Evolutionary conservation across 2,888 invertebrate species (phyloP).

Genomic region (Neuroscelio doddi): DNA sequence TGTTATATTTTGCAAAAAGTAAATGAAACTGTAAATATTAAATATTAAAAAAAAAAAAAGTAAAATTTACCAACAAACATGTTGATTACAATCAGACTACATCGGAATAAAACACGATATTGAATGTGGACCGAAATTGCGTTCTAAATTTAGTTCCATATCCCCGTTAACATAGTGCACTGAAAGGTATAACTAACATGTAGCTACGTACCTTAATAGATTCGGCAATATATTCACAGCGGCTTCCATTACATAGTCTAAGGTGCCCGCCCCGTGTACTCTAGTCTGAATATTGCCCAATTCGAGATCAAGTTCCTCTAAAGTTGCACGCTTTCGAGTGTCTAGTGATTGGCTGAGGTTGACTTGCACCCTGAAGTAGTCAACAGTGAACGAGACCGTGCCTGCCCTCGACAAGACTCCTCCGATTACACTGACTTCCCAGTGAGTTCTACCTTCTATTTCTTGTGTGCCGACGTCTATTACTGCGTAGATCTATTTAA

Average conservation of each 20-base stretch:
- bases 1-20: too few relatives aligned
- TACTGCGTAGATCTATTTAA: slow-evolving; percentile 74
- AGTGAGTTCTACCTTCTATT: slow-evolving; percentile 83
- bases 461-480: slow-evolving; percentile 87
- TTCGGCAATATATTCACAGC: slow-evolving; percentile 88
- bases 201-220: slow-evolving; percentile 76
- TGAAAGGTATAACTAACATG: not conserved
- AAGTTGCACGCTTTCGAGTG: slow-evolving; percentile 80
- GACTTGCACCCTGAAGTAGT: slow-evolving; percentile 82
- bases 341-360: slow-evolving; percentile 85
- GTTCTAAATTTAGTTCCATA: slow-evolving; percentile 4
- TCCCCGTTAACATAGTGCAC: not conserved
- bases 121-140: slow-evolving; percentile 3
- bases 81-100: slow-evolving; percentile 6
- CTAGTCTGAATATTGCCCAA: slow-evolving; percentile 89
- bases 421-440: slow-evolving; percentile 82
- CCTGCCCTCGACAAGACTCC: slow-evolving; percentile 82
- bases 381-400: slow-evolving; percentile 84
- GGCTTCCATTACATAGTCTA: slow-evolving; percentile 88
- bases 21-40: too few relatives aligned
- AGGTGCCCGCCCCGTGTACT: slow-evolving; percentile 88
- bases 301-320: slow-evolving; percentile 85
- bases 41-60: not conserved
- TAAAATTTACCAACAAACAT: not conserved
- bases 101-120: slow-evolving; percentile 9